phyloP scores from a whole-genome alignment of 2,113 vertebrate species.

The Psophia crepitans region DNA sequence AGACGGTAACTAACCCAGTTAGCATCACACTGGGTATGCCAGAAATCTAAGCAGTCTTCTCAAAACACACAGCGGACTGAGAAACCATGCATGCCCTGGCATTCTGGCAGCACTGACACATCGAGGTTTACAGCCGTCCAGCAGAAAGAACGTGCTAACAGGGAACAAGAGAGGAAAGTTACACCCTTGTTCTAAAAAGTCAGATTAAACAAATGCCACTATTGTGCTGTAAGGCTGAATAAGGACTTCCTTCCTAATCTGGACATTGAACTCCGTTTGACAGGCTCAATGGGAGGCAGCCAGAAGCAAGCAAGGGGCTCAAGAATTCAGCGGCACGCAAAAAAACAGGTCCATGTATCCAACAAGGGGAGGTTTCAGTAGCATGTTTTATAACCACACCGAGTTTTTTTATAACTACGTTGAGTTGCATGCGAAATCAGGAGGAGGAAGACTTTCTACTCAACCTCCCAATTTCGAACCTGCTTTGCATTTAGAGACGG shows the following conservation, averaged over 20 bases:
- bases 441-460: neutral
- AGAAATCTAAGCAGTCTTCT: neutral
- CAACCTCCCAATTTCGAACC: neutral
- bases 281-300: neutral
- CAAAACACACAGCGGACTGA: neutral
- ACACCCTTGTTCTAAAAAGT: neutral
- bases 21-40: neutral
- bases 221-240: neutral
- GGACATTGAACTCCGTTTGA: neutral
- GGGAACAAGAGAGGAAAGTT: neutral
- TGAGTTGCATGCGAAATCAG: fast-evolving
- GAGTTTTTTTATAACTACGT: neutral
- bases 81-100: neutral
- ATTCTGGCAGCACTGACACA: neutral
- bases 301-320: neutral
- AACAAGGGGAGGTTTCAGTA: neutral
- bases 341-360: fast-evolving
- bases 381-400: neutral
- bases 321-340: fast-evolving
- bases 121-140: fast-evolving
- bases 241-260: neutral
- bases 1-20: neutral
- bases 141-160: neutral
- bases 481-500: neutral
- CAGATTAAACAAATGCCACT: neutral